Evolutionary conservation across 2,888 invertebrate genomes (phyloP), one percentile per base, ranked within the genome.

Genomic region (Caenorhabditis sinica): DNA sequence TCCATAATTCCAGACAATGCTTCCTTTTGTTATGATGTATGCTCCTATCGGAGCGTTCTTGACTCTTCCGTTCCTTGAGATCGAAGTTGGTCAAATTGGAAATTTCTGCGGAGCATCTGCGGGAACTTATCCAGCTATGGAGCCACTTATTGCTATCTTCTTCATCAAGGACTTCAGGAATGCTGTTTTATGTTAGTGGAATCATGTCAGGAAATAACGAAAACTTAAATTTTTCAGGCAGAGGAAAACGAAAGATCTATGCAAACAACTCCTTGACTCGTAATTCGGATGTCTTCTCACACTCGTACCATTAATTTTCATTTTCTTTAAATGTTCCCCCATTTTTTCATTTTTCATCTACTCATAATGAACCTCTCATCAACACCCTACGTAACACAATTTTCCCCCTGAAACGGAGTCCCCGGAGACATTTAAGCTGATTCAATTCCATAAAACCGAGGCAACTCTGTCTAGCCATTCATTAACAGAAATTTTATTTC

Each of bases 1-100:
- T 11, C 5, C 6, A 49, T 3, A 36, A 20, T 20, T 40, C 17
- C 36, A 63, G 63, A 63, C 63, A n/a, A 40, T 63, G 6, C 36
- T 63, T n/a, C 63, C 63, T 11, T 36, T 63, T n/a, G 20, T 63
- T 11, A 63, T 63, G 63, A 36, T 63, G 63, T 63, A 63, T 20
- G 28, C 23, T 33, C 30, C 63, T 11, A 30, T 63, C n/a, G 63
- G 63, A 5, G n/a, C 30, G 13, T 20, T 63, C 11, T 11, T 63
- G 8, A 63, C 63, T 13, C 36, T 63, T 5, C 63, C 63, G 23
- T 63, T 63, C 17, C n/a, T 63, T 4, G 63, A 63, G n/a, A 40
- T 63, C 11, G 63, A 36, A 36, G 15, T 63, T 17, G 63, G 63
- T 2, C 23, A 36, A 30, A 3, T 63, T 11, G 63, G 28, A 40